Percentiles rank a stretch among this genome's conserved stretches.
These are phyloP conservation scores for Epinephelus lanceolatus DNA, from an alignment of 2,113 vertebrate species.

Conservation along the genomic window DNA sequence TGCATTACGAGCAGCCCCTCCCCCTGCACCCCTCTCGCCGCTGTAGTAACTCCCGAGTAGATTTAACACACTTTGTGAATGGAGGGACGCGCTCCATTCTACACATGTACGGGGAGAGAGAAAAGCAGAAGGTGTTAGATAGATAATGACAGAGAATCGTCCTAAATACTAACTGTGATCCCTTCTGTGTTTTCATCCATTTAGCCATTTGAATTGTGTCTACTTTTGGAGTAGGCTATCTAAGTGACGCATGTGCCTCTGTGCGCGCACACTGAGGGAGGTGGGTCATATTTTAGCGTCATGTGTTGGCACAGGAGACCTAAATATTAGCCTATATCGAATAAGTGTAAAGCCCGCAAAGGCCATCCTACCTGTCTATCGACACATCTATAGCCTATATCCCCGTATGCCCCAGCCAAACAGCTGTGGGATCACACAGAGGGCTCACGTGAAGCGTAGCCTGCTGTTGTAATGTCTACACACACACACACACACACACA, in stretches of 20 bases:
- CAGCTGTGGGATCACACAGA: background rate
- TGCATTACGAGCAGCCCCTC: conserved; percentile 52
- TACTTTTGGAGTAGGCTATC: too few species aligned
- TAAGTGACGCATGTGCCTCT: background rate
- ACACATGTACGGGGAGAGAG: conserved; percentile 1
- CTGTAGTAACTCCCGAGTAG: conserved; percentile 77
- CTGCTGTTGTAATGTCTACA: background rate
- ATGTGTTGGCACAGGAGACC: background rate
- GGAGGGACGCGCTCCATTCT: conserved; percentile 65
- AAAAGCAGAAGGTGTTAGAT: background rate
- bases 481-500: too few species aligned
- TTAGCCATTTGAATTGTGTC: background rate
- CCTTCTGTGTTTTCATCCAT: background rate
- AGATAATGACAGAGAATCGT: background rate
- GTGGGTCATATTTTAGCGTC: background rate
- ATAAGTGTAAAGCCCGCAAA: too few species aligned
- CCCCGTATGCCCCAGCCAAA: background rate
- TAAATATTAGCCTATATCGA: background rate
- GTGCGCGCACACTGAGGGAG: conserved; percentile 15
- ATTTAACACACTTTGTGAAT: conserved; percentile 83
- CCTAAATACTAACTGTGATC: too few species aligned
- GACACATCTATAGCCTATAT: background rate
- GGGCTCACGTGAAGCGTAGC: background rate
- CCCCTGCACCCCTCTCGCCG: conserved; percentile 71
- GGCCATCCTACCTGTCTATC: too few species aligned